Evolutionary conservation across 2,888 invertebrate species (phyloP).

Genomic region (Stenotaenia linearis): DNA sequence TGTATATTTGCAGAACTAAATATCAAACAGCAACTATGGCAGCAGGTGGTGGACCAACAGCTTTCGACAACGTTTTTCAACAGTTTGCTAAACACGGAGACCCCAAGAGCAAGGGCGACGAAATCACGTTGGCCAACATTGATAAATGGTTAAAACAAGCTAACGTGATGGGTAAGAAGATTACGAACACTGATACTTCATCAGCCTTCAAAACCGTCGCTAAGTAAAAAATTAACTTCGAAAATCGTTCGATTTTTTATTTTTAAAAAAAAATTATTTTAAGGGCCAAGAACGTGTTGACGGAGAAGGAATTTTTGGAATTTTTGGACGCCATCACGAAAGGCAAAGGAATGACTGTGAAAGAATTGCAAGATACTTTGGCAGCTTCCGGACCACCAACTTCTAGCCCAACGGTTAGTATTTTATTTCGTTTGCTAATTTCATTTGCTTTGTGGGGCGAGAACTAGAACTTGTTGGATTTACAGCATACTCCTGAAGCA

Average conservation of each 20-base stretch:
- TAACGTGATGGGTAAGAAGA: slow-evolving; percentile 68
- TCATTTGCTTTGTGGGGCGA: not conserved
- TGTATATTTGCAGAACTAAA: not conserved
- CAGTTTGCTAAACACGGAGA: slow-evolving; percentile 79
- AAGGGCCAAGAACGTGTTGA: not conserved
- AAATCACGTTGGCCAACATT: slow-evolving; percentile 78
- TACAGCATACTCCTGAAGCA: not conserved
- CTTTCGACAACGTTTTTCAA: slow-evolving; percentile 1
- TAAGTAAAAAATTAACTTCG: slow-evolving; percentile 55
- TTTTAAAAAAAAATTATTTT: not conserved
- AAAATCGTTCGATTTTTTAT: not conserved
- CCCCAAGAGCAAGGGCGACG: slow-evolving; percentile 74
- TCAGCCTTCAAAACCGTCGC: slow-evolving; percentile 77
- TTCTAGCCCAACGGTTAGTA: slow-evolving; percentile 1
- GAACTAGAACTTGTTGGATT: not conserved
- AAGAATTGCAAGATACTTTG: not conserved
- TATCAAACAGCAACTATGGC: not conserved
- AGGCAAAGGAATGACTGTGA: not conserved
- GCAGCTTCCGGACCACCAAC: not conserved
- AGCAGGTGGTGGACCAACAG: slow-evolving; percentile 15
- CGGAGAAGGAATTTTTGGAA: not conserved
- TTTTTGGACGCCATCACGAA: not conserved
- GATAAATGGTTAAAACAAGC: slow-evolving; percentile 95
- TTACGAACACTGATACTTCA: slow-evolving; percentile 82
- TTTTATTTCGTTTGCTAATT: not conserved